These are phyloP conservation scores for Solea solea DNA, from an alignment of 2,113 vertebrate genomes.

Conservation along the genomic window DNA sequence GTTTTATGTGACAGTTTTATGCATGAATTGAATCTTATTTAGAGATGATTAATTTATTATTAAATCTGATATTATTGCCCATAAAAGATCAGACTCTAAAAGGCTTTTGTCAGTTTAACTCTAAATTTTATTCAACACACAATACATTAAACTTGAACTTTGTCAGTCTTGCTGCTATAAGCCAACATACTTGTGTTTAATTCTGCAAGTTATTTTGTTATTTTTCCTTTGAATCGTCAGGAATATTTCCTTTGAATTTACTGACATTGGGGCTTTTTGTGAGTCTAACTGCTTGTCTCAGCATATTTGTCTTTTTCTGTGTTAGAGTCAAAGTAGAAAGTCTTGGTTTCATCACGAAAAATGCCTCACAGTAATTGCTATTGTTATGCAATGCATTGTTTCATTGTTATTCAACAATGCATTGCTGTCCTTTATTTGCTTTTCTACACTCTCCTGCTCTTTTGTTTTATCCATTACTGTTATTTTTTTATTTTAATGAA, in stretches of 20 bases:
- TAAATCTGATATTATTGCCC: conserved; percentile 12
- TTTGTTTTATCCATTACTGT: conserved; percentile 14
- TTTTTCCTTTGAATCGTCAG: conserved; percentile 16
- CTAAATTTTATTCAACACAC: conserved; percentile 5
- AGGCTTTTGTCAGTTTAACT: conserved; percentile 17
- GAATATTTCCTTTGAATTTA: conserved; percentile 30
- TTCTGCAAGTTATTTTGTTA: conserved; percentile 8
- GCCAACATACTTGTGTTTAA: conserved; percentile 10
- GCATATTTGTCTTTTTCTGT: conserved; percentile 43
- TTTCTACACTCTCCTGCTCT: conserved; percentile 12
- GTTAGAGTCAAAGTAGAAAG: conserved; percentile 15
- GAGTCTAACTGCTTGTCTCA: conserved; percentile 36
- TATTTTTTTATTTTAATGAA: background rate
- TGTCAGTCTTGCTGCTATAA: background rate
- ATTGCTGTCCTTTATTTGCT: conserved; percentile 21
- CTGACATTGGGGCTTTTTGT: conserved; percentile 22
- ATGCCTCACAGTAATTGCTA: conserved; percentile 23
- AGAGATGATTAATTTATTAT: background rate
- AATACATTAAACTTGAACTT: background rate
- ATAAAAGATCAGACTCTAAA: conserved; percentile 1
- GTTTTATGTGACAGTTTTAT: conserved; percentile 10
- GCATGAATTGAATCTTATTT: conserved; percentile 4
- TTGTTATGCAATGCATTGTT: background rate
- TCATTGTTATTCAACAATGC: conserved; percentile 7
- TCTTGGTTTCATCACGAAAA: conserved; percentile 25